phyloP scores from a whole-genome alignment of 2,888 invertebrate genomes.

The Podotricha telesiphe region DNA sequence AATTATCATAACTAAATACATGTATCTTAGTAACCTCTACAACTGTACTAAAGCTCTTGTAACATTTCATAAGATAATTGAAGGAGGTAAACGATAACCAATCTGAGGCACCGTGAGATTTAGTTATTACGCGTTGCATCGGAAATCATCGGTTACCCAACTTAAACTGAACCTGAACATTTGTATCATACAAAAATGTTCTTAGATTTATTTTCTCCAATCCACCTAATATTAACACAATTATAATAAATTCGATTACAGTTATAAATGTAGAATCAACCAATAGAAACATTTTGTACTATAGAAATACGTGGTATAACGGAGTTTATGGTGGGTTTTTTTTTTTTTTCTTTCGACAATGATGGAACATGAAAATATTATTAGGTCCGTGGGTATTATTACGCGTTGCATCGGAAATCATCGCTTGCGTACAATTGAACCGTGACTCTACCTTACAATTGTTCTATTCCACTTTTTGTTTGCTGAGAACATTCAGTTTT shows the following conservation, averaged over 20 bases:
- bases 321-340: neutral
- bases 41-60: conserved; percentile 28
- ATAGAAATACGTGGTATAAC: conserved; percentile 14
- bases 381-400: conserved; percentile 51
- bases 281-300: neutral
- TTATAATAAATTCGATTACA: neutral
- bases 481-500: conserved; percentile 46
- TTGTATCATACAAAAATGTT: conserved; percentile 47
- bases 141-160: conserved; percentile 63
- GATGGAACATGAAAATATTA: conserved; percentile 24
- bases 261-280: neutral
- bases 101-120: conserved; percentile 50
- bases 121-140: conserved; percentile 66
- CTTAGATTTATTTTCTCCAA: neutral
- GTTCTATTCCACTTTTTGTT: conserved; percentile 49
- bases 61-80: neutral
- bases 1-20: no score
- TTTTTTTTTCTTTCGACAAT: neutral
- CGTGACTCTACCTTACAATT: conserved; percentile 56
- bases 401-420: conserved; percentile 70
- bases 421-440: conserved; percentile 56
- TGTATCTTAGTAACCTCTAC: conserved; percentile 9
- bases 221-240: neutral
- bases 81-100: conserved; percentile 45
- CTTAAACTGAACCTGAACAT: conserved; percentile 51